Evolutionary conservation across 1,140 invertebrate genomes (phyloP).

Genomic region (Penaeus chinensis): DNA sequence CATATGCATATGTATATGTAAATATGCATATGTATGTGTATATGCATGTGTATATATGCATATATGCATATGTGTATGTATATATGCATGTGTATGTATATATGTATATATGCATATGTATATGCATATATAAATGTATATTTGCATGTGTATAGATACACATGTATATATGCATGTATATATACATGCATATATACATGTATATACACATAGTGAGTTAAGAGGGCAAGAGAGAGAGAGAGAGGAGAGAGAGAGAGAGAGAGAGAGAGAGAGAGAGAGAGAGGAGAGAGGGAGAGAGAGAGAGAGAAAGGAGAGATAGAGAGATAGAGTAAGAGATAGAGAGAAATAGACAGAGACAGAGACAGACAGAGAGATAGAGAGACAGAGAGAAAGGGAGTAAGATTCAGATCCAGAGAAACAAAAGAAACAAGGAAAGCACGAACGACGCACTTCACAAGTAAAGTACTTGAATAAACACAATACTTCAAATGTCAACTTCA

Average conservation of each 20-base stretch:
- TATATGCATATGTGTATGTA: neutral
- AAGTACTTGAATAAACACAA: conserved; percentile 3
- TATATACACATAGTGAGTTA: neutral
- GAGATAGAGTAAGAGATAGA: no score
- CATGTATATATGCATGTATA: neutral
- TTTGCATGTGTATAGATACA: neutral
- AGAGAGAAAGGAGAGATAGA: no score
- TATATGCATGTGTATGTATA: neutral
- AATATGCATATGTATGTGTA: neutral
- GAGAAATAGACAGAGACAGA: no score
- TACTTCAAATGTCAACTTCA: neutral
- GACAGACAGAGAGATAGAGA: no score
- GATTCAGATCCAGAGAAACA: neutral
- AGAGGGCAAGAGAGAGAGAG: no score
- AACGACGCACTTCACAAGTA: neutral
- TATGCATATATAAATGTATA: neutral
- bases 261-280: neutral
- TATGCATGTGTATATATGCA: neutral
- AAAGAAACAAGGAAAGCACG: neutral
- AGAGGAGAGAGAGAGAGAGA: neutral
- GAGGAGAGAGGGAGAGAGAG: no score
- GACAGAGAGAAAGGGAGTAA: no score
- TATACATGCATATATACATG: neutral
- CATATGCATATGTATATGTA: conserved; percentile 15
- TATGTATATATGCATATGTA: neutral